phyloP scores from a whole-genome alignment of 2,888 invertebrate genomes.

The Cephonodes hylas region DNA sequence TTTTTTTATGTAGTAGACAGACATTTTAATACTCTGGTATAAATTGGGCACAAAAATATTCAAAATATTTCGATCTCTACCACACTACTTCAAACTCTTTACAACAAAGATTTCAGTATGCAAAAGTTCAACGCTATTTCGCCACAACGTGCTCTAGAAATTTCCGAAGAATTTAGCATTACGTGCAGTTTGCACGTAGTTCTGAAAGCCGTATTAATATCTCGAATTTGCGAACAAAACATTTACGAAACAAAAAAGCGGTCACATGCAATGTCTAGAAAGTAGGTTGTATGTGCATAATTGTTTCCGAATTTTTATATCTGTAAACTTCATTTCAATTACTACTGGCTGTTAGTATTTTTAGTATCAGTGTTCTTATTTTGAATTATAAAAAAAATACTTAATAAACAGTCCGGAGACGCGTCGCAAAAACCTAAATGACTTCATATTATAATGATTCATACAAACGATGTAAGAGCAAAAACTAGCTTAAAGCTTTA shows the following conservation, averaged over 20 bases:
- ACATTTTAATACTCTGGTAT: too few species aligned
- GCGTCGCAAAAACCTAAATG: too few species aligned
- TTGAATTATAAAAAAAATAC: not conserved
- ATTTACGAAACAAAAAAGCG: not conserved
- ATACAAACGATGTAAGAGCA: too few species aligned
- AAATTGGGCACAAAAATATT: too few species aligned
- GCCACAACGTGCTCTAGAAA: not conserved
- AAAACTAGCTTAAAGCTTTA: too few species aligned
- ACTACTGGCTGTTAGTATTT: not conserved
- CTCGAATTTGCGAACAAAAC: conserved; percentile 8
- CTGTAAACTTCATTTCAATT: not conserved
- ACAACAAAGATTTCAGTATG: not conserved
- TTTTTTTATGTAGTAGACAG: not conserved
- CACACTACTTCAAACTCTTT: too few species aligned
- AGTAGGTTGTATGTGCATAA: conserved; percentile 4
- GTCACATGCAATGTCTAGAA: conserved; percentile 1
- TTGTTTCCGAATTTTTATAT: not conserved
- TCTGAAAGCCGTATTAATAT: conserved; percentile 30
- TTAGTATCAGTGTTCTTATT: not conserved
- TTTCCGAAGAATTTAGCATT: not conserved
- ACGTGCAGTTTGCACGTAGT: conserved; percentile 25
- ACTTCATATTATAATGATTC: too few species aligned
- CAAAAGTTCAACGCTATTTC: not conserved
- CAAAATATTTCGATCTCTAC: not conserved
- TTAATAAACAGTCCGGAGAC: too few species aligned